Base-by-base conservation (phyloP, 2,888 invertebrate genomes). In the Elysia crispata region DNA sequence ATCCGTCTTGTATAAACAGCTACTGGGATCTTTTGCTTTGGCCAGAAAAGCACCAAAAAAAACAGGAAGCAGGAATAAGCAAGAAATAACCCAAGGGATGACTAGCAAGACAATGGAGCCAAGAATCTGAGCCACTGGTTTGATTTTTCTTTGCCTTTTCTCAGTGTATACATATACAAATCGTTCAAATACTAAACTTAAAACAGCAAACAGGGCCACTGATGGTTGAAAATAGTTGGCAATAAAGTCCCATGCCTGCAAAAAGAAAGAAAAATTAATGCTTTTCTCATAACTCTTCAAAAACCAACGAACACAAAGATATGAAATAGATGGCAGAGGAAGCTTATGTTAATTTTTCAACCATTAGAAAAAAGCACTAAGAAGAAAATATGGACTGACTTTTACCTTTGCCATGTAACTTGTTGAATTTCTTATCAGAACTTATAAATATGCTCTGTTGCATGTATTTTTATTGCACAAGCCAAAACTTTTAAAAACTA, bases 131-230 rank as follows among this genome's bases (percentile, higher is more conserved):
- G 81, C 77, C 28, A 74, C 69, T 28, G 76, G 81, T 13, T 50
- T 70, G 18, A 83, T 57, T 18, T 73, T 54, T n/a, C 50, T 79
- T 13, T 82, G 77, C 0, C 76, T 74, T 1, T 82, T 81, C 64
- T 80, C 81, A 28, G 82, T 83, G 57, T 81, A 81, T 25, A 84
- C 77, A 78, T 83, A 84, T 1, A 82, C 62, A 67, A 84, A 82
- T 5, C 84, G 76, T 50, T 84, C 84, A 30, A 83, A 54, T 20
- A 83, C 83, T 23, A 84, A 76, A 8, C 81, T 72, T 1, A 82
- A 49, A 23, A 79, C 82, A 0, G 83, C 76, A 64, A 82, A 77
- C 25, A 84, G 69, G 11, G 77, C 77, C 70, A 83, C 66, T 11
- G 80, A 82, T 23, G 76, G 23, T 33, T 80, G 80, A 60, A 75